Evolutionary conservation across 2,797 vertebrate genomes (phyloP), one percentile per base, ranked within the genome.

Genomic region (Manis pentadactyla): DNA sequence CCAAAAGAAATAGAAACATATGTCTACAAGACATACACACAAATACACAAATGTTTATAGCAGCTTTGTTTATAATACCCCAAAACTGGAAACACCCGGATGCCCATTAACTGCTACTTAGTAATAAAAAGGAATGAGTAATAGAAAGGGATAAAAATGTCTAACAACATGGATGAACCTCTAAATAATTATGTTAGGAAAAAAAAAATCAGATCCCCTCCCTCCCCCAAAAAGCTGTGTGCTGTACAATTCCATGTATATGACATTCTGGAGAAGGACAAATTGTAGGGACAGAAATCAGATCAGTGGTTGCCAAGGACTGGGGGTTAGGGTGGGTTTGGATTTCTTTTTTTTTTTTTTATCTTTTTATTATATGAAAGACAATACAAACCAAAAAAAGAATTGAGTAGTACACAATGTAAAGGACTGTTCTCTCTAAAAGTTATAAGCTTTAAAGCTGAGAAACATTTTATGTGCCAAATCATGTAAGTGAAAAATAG

Each of bases 301-400:
- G 14, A 92, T 53, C 39, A 27, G 5, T 78, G 7, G 17, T 29
- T 55, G 8, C 21, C 4, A 49, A 27, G 4, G 15, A 2, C n/a
- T 66, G 19, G 9, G 14, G 63, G 21, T 15, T 46, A 37, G 19
- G 14, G 4, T n/a, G 13, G 9, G 29, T 63, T 82, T 78, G 10
- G 42, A 46, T 46, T 46, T 46, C 42, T 46, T 46, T 46, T 8
- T 46, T 46, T 46, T 46, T 46, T 46, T 46, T 46, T 42, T 42
- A 13, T 37, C 8, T 66, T 95, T 90, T 97, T 97, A 96, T 97
- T 97, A 87, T 77, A 71, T 71, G 87, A 87, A 90, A 97, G 88
- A 91, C 42, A 82, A 82, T 78, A 74, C 49, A 95, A 95, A 84
- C 34, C 37, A 78, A 90, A 61, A 71, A 74, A 42, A 89, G 12